These are phyloP conservation scores for Cyphomyrus discorhynchus DNA, from an alignment of 2,113 vertebrate species.

Conservation along the genomic window DNA sequence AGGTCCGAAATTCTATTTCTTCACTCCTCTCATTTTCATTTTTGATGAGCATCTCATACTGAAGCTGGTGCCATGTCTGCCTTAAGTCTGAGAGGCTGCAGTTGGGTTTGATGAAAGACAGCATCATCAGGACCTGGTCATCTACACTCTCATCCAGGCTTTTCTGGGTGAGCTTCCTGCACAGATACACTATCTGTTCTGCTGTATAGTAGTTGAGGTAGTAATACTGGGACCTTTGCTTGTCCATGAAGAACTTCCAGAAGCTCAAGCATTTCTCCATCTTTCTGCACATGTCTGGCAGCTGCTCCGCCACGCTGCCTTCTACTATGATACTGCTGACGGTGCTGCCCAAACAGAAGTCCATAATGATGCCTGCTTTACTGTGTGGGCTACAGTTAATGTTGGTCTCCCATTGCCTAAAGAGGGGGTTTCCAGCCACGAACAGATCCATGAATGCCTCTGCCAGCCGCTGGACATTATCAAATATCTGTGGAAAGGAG, in stretches of 20 bases:
- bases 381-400: constrained; percentile 57
- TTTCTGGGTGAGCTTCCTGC: constrained; percentile 59
- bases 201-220: constrained; percentile 88
- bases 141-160: constrained; percentile 38
- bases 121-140: constrained; percentile 73
- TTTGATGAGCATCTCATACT: constrained; percentile 56
- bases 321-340: constrained; percentile 47
- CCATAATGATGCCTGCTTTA: constrained; percentile 53
- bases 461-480: constrained; percentile 71
- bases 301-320: constrained; percentile 55
- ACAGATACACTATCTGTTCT: constrained; percentile 81
- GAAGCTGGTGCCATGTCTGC: constrained; percentile 49
- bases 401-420: constrained; percentile 70
- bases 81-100: constrained; percentile 56
- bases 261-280: constrained; percentile 74
- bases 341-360: constrained; percentile 61
- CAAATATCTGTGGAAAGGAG: constrained; percentile 68
- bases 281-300: constrained; percentile 71
- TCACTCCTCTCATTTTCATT: constrained; percentile 41
- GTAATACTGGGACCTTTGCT: constrained; percentile 67
- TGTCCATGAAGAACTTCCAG: constrained; percentile 71
- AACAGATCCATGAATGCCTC: constrained; percentile 77
- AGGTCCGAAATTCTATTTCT: constrained; percentile 57
- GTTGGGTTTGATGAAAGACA: constrained; percentile 71
- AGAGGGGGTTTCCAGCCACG: constrained; percentile 80